A percentile compares a stretch with the other conserved stretches of the same genome.
These are phyloP conservation scores for Sula dactylatra DNA, from an alignment of 2,113 vertebrate genomes.

Conservation along the genomic window DNA sequence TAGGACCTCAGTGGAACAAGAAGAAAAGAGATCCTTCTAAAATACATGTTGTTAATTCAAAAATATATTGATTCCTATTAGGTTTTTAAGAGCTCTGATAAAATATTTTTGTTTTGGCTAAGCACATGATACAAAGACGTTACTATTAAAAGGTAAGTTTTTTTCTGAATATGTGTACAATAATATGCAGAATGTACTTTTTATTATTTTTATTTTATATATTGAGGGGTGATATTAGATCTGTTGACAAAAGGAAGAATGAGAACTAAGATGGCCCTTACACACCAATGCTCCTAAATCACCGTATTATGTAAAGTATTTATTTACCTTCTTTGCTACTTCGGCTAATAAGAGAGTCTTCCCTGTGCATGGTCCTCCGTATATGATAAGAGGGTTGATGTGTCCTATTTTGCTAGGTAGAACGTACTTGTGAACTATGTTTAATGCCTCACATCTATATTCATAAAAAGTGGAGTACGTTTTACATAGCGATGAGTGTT, in stretches of 20 bases:
- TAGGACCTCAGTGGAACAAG: not conserved
- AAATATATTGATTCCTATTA: not conserved
- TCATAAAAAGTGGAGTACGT: slow-evolving; percentile 87
- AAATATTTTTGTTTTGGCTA: not conserved
- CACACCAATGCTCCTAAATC: not conserved
- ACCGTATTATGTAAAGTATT: not conserved
- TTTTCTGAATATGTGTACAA: not conserved
- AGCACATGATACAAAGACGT: not conserved
- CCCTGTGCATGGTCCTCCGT: slow-evolving; percentile 95
- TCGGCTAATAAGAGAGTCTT: slow-evolving; percentile 95
- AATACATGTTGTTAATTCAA: not conserved
- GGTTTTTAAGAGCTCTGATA: not conserved
- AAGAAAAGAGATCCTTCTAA: not conserved
- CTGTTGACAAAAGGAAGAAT: not conserved
- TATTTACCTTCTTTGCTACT: slow-evolving; percentile 91
- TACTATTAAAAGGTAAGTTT: not conserved
- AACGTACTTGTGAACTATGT: slow-evolving; percentile 90
- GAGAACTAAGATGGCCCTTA: not conserved
- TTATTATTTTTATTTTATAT: not conserved
- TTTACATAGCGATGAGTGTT: slow-evolving; percentile 93
- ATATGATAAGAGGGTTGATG: slow-evolving; percentile 87
- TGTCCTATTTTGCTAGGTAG: slow-evolving; percentile 86
- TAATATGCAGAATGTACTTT: not conserved
- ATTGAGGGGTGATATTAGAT: not conserved
- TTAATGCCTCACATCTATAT: slow-evolving; percentile 88